Percentiles rank a stretch among this genome's conserved stretches.
Evolutionary conservation across 1,140 invertebrate species (phyloP).

Genomic region (Calosoma granatense): DNA sequence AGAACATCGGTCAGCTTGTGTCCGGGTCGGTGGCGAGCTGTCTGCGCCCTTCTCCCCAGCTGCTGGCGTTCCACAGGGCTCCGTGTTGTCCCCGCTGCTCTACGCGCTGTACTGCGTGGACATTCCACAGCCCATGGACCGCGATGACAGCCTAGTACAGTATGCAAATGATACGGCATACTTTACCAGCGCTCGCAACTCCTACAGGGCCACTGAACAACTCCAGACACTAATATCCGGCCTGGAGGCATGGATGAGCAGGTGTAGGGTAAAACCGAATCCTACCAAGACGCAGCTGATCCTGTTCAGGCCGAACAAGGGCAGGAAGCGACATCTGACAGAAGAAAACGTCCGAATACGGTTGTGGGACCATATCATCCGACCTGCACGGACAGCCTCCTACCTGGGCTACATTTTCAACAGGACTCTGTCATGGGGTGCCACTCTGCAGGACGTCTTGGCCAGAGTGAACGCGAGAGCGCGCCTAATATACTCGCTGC

Average conservation of each 20-base stretch:
- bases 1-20: not conserved
- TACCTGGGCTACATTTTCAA: not conserved
- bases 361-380: not conserved
- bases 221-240: conserved; percentile 12
- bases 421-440: too few relatives aligned
- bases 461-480: not conserved
- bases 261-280: conserved; percentile 24
- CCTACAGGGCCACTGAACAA: not conserved
- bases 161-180: conserved; percentile 27
- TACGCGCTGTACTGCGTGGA: conserved; percentile 25
- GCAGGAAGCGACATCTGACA: not conserved
- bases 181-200: not conserved
- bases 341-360: not conserved
- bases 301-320: conserved; percentile 12
- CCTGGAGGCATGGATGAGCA: conserved; percentile 16
- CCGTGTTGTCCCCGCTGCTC: conserved; percentile 23
- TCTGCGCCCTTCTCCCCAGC: conserved; percentile 15
- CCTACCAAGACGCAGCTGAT: conserved; percentile 20
- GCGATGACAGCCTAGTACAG: conserved; percentile 11
- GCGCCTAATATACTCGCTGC: not conserved
- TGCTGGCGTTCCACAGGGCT: conserved; percentile 29
- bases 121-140: conserved; percentile 17
- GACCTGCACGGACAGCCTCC: not conserved
- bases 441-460: not conserved
- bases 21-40: not conserved